Evolutionary conservation across 2,797 vertebrate genomes (phyloP).

Genomic region (Eupleurogrammus muticus): DNA sequence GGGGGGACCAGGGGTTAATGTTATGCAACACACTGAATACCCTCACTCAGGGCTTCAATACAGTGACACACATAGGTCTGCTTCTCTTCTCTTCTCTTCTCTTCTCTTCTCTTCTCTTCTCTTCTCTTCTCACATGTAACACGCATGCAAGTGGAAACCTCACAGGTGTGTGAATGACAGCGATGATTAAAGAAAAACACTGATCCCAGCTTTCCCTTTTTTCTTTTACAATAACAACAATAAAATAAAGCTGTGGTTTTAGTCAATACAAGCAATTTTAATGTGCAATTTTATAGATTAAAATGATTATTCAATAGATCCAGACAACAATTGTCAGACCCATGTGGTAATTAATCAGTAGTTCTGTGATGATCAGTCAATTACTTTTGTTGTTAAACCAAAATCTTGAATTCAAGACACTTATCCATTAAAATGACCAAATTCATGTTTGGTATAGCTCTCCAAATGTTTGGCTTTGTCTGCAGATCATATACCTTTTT

Average conservation of each 20-base stretch:
- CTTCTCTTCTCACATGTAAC: slow-evolving; percentile 1
- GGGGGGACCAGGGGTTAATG: slow-evolving; percentile 87
- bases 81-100: slow-evolving; percentile 34
- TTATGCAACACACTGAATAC: slow-evolving; percentile 87
- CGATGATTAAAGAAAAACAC: background rate
- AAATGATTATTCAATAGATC: too few species aligned
- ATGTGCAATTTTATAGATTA: too few species aligned
- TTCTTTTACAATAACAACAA: too few species aligned
- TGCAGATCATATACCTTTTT: background rate
- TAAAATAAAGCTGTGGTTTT: too few species aligned
- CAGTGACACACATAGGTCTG: slow-evolving; percentile 71
- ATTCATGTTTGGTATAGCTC: background rate
- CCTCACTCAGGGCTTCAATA: slow-evolving; percentile 70
- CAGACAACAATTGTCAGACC: too few species aligned
- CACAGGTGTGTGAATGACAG: background rate
- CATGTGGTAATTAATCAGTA: too few species aligned
- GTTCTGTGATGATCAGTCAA: background rate
- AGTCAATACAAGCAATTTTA: too few species aligned
- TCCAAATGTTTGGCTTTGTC: background rate
- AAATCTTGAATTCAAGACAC: background rate
- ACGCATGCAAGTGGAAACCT: background rate
- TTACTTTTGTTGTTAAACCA: too few species aligned
- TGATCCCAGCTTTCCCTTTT: too few species aligned
- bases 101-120: slow-evolving; percentile 11
- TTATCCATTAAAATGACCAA: background rate